Evolutionary conservation across 2,888 invertebrate species (phyloP).

Genomic region (Pyralis farinalis): DNA sequence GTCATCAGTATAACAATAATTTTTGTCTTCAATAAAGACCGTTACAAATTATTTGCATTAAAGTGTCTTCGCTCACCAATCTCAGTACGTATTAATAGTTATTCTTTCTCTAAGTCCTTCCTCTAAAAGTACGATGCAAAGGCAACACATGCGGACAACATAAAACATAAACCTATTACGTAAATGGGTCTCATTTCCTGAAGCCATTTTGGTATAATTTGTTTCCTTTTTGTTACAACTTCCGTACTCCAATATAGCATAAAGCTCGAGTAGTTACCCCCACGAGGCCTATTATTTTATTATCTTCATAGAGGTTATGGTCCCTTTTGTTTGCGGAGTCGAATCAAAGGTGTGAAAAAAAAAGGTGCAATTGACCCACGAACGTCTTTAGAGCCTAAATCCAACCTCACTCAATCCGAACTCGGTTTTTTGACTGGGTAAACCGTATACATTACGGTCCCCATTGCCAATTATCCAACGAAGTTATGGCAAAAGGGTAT

Average conservation of each 20-base stretch:
- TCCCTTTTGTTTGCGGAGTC: conserved; percentile 8
- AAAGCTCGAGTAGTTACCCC: conserved; percentile 10
- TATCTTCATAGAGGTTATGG: conserved; percentile 1
- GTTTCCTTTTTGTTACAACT: conserved; percentile 15
- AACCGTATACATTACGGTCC: too few relatives aligned
- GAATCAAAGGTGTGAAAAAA: too few relatives aligned
- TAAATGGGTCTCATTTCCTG: conserved; percentile 6
- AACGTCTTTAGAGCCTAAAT: too few relatives aligned
- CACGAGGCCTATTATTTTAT: conserved; percentile 4
- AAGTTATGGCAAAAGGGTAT: too few relatives aligned
- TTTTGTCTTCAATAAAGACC: not conserved
- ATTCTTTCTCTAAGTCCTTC: too few relatives aligned
- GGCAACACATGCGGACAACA: not conserved
- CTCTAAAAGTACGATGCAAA: not conserved
- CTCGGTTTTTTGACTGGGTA: too few relatives aligned
- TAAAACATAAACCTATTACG: conserved; percentile 2
- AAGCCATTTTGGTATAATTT: conserved; percentile 12
- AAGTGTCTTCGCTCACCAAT: not conserved
- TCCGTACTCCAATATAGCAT: conserved; percentile 14
- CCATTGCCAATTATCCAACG: too few relatives aligned
- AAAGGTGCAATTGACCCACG: too few relatives aligned
- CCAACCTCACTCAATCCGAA: too few relatives aligned
- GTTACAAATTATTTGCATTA: too few relatives aligned
- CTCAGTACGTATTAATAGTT: not conserved
- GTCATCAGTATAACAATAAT: too few relatives aligned